phyloP scores from a whole-genome alignment of 2,113 vertebrate species.

The Gallinago paraguaiae region DNA sequence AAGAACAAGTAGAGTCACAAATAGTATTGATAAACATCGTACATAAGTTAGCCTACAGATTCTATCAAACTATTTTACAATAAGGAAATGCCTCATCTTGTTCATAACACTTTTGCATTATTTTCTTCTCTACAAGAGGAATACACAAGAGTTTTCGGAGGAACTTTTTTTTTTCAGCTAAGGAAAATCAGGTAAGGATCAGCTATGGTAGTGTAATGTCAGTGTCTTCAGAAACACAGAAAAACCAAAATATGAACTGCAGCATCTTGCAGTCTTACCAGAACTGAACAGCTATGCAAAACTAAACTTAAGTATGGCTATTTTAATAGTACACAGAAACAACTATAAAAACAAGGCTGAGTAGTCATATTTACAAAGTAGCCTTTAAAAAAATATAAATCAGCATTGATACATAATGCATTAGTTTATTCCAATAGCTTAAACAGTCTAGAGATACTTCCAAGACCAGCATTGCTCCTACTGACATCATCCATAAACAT shows the following conservation, averaged over 20 bases:
- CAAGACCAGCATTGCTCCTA: background rate
- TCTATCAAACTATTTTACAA: background rate
- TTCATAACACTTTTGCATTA: background rate
- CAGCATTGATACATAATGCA: background rate
- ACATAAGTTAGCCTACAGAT: background rate
- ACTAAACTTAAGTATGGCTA: background rate
- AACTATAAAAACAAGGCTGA: background rate
- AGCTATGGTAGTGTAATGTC: background rate
- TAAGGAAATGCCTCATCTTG: background rate
- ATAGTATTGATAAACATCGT: background rate
- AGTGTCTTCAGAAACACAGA: background rate
- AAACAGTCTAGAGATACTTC: background rate
- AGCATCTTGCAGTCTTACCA: background rate
- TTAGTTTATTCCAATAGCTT: background rate
- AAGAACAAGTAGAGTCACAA: background rate
- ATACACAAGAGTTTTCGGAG: background rate
- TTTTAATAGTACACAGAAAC: background rate
- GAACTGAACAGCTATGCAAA: background rate
- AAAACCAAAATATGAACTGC: background rate
- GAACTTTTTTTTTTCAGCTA: background rate
- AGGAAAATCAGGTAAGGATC: background rate
- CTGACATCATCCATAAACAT: background rate
- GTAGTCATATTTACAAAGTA: background rate
- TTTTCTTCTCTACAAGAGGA: background rate
- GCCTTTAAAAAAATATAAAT: background rate